phyloP scores from a whole-genome alignment of 2,888 invertebrate species.

The Oxycera nigricornis region DNA sequence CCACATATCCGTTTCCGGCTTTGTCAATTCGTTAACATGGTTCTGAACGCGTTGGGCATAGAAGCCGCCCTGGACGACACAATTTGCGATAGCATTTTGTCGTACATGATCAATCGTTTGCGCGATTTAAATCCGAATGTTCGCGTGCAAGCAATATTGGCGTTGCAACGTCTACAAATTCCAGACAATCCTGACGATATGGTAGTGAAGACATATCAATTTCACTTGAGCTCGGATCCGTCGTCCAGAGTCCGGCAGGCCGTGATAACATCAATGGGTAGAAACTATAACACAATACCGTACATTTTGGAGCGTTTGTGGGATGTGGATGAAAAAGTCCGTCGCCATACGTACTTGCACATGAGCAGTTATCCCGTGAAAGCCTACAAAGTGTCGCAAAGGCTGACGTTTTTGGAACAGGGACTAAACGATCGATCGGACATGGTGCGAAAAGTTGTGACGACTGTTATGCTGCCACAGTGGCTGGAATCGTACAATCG shows the following conservation, averaged over 20 bases:
- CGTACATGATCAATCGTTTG: constrained; percentile 71
- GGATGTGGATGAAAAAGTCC: constrained; percentile 80
- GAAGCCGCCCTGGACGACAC: constrained; percentile 79
- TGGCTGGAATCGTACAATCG: constrained; percentile 79
- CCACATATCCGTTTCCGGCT: constrained; percentile 72
- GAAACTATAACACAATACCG: constrained; percentile 73
- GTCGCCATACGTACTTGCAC: constrained; percentile 64
- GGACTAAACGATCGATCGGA: constrained; percentile 71
- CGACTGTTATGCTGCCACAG: constrained; percentile 68
- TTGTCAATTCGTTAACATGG: constrained; percentile 79
- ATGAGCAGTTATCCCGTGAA: constrained; percentile 61
- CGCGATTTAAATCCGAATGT: constrained; percentile 79
- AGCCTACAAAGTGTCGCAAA: constrained; percentile 69
- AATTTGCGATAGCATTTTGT: constrained; percentile 74
- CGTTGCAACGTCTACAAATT: constrained; percentile 81
- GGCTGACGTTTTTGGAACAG: constrained; percentile 67
- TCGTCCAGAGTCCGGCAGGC: constrained; percentile 75
- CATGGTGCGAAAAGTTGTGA: constrained; percentile 62
- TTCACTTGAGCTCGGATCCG: constrained; percentile 77
- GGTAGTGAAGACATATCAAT: constrained; percentile 75
- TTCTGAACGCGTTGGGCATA: constrained; percentile 76
- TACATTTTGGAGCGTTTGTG: constrained; percentile 75
- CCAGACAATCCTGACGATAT: constrained; percentile 77
- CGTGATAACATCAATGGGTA: constrained; percentile 76
- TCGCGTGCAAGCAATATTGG: constrained; percentile 79